Base-by-base conservation (phyloP, 1,140 invertebrate genomes). In the Trichogramma pretiosum region DNA sequence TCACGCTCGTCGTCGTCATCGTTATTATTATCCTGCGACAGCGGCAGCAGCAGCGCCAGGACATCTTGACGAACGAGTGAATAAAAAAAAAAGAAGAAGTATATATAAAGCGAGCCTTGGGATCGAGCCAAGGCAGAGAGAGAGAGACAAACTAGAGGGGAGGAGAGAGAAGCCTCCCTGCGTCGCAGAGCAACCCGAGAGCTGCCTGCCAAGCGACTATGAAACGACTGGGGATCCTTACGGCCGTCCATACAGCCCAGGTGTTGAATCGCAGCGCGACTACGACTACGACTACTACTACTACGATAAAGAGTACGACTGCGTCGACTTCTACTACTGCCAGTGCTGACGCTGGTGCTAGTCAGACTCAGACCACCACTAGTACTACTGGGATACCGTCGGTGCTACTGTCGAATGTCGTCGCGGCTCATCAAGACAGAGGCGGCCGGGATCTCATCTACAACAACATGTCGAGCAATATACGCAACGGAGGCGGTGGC, bases 401-500 rank as follows among this genome's bases (percentile, higher is more conserved):
- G n/a, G n/a, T n/a, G n/a, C n/a, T n/a, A n/a, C n/a, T n/a, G n/a
- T n/a, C n/a, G n/a, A n/a, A n/a, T n/a, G n/a, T n/a, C n/a, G n/a
- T n/a, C n/a, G 10, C 10, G 36, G 36, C 7, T 11, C 36, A 1
- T n/a, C 2, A 18, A 1, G 36, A 3, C 0, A 19, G 16, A n/a
- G 35, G 40, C 3, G 2, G 9, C 2, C 14, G 17, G 10, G n/a
- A 13, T 0, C 19, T 22, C 14, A 16, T 14, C n/a, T 24, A 34
- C 28, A 34, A 28, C 26, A 28, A 19, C 1, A 24, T 40, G 36
- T 23, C 28, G 0, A 16, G 10, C 7, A 14, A 19, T n/a, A 14
- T 14, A n/a, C 14, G 38, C 5, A n/a, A 26, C 18, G 56, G 56
- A 55, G 68, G 62, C 48, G 67, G 49, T 49, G 62, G 60, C 39